These are phyloP conservation scores for Cataglyphis hispanica DNA, from an alignment of 1,140 invertebrate genomes.

Conservation along the genomic window DNA sequence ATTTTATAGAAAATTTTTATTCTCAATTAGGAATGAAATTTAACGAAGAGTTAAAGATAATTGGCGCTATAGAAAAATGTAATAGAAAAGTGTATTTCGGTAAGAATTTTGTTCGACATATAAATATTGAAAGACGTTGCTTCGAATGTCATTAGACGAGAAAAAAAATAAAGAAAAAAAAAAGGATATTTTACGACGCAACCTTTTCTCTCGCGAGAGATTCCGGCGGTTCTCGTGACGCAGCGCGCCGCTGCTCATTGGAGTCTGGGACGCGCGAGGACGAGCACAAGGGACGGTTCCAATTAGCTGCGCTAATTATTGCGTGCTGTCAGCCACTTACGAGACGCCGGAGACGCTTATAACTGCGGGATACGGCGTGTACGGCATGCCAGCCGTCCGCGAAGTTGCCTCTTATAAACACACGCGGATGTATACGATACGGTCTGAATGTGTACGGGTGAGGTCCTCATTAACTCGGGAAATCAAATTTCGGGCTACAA, in stretches of 20 bases:
- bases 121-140: neutral
- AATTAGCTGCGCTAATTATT: conserved; percentile 76
- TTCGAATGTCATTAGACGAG: neutral
- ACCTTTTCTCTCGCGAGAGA: neutral
- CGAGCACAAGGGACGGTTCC: conserved; percentile 62
- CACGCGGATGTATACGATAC: conserved; percentile 7
- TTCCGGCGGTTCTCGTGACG: neutral
- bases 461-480: conserved; percentile 51
- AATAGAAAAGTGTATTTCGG: no score
- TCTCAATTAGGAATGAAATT: neutral
- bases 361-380: conserved; percentile 53
- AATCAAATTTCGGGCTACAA: conserved; percentile 51
- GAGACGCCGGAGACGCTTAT: conserved; percentile 67
- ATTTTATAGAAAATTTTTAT: neutral
- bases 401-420: conserved; percentile 46
- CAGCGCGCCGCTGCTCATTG: conserved; percentile 41
- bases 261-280: conserved; percentile 48
- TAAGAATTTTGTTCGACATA: neutral
- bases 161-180: neutral
- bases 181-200: neutral
- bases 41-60: conserved; percentile 13
- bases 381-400: conserved; percentile 39
- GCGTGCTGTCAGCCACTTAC: conserved; percentile 73
- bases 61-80: conserved; percentile 17
- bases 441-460: neutral